Evolutionary conservation across 2,797 vertebrate genomes (phyloP).

Genomic region (Alfaro cultratus): DNA sequence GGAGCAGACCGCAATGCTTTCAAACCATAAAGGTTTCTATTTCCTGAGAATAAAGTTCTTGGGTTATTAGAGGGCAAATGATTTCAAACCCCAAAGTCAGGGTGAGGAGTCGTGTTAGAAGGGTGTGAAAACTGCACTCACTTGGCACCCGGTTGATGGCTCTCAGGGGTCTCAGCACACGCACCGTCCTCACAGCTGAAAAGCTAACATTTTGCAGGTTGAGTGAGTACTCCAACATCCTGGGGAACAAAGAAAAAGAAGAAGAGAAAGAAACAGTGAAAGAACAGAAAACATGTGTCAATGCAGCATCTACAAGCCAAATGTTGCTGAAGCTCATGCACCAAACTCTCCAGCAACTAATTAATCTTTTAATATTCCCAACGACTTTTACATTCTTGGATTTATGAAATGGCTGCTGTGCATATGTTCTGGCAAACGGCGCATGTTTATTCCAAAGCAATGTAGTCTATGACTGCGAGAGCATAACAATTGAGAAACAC

Average conservation of each 20-base stretch:
- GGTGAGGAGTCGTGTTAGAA: conserved; percentile 1
- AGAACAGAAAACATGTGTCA: conserved; percentile 17
- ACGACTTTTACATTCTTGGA: conserved; percentile 40
- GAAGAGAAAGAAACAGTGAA: conserved; percentile 3
- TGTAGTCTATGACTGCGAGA: conserved; percentile 22
- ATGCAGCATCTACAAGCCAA: not conserved
- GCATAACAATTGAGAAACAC: conserved; percentile 29
- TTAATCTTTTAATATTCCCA: conserved; percentile 51
- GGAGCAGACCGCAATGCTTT: conserved; percentile 6
- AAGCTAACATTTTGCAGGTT: conserved; percentile 98
- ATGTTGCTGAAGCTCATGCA: not conserved
- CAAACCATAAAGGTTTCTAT: not conserved
- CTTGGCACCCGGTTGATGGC: conserved; percentile 99
- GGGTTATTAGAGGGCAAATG: conserved; percentile 21
- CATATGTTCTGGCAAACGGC: conserved; percentile 54
- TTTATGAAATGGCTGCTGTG: conserved; percentile 33
- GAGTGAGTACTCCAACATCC: conserved; percentile 99
- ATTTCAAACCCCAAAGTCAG: conserved; percentile 1
- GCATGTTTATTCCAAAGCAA: conserved; percentile 37
- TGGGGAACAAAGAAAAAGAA: conserved; percentile 61
- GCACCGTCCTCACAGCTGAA: conserved; percentile 95
- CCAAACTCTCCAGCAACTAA: conserved; percentile 38
- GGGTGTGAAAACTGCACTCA: conserved; percentile 81
- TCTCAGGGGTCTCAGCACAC: conserved; percentile 94
- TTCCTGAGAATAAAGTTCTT: conserved; percentile 12